Conservation (phyloP, 2,888 invertebrate genomes). For the Orthonevra nobilis region DNA sequence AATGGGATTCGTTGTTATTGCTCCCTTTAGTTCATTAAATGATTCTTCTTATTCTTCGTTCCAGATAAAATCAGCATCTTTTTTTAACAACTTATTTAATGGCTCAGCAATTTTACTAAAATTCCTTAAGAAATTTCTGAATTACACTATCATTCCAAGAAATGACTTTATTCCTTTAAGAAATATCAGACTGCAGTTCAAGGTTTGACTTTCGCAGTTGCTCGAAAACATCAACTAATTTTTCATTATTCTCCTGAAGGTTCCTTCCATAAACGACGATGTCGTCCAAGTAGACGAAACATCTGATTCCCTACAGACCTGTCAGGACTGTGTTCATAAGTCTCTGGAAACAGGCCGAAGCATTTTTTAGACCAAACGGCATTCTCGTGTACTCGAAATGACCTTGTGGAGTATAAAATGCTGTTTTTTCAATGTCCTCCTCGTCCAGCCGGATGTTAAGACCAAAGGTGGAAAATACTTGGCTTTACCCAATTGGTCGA, state of each 20-base stretch:
- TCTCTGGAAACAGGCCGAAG: constrained; percentile 10
- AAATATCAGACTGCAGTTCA: too few species aligned
- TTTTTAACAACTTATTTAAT: constrained; percentile 57
- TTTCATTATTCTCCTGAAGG: constrained; percentile 17
- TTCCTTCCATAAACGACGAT: constrained; percentile 6
- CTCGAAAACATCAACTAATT: constrained; percentile 7
- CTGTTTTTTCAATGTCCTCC: constrained; percentile 1
- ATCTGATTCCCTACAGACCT: constrained; percentile 18
- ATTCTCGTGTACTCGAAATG: constrained; percentile 8
- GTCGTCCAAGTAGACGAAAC: constrained; percentile 16
- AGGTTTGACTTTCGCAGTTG: constrained; percentile 12
- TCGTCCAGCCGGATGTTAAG: not conserved
- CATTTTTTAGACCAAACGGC: too few species aligned
- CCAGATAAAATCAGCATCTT: constrained; percentile 3
- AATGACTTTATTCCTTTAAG: constrained; percentile 13
- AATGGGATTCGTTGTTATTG: not conserved
- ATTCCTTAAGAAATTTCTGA: too few species aligned
- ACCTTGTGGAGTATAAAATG: too few species aligned
- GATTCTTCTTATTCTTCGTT: not conserved
- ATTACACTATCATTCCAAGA: too few species aligned
- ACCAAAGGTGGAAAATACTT: too few species aligned
- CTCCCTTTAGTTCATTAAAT: not conserved
- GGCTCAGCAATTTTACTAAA: constrained; percentile 48
- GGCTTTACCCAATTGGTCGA: too few species aligned
- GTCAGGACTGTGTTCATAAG: constrained; percentile 28